Conservation (phyloP, 2,888 invertebrate genomes). For the Rugalucina vietnamica region DNA sequence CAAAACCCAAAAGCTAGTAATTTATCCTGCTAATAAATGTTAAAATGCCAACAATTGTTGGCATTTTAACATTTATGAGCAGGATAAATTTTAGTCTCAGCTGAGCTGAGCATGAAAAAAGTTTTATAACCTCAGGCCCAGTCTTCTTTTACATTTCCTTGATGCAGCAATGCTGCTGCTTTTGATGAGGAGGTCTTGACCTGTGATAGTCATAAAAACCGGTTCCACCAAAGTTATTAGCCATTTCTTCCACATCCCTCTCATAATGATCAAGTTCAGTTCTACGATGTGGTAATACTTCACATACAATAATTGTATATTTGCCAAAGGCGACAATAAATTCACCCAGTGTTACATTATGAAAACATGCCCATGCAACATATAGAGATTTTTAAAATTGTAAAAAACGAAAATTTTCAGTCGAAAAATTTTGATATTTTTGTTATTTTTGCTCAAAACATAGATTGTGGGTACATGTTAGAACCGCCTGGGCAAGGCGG, state of each 20-base stretch:
- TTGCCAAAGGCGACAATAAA: neutral
- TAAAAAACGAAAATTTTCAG: too few species aligned
- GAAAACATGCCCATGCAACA: too few species aligned
- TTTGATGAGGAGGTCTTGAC: neutral
- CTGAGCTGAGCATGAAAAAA: neutral
- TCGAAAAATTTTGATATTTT: too few species aligned
- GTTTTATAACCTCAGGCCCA: neutral
- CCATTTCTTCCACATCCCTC: neutral
- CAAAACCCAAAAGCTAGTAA: too few species aligned
- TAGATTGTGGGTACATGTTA: too few species aligned
- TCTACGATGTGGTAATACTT: neutral
- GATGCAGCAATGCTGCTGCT: neutral
- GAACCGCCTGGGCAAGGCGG: too few species aligned
- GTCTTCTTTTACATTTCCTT: neutral
- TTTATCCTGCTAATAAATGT: too few species aligned
- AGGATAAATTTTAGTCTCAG: neutral
- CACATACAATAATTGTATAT: neutral
- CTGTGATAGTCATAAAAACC: neutral
- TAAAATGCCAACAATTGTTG: neutral
- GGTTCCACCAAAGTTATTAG: neutral
- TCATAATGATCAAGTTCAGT: neutral
- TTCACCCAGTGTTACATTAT: neutral
- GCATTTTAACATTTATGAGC: too few species aligned
- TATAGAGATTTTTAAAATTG: too few species aligned
- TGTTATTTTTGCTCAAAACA: too few species aligned